These are phyloP conservation scores for Caenorhabditis sp. DNA, from an alignment of 2,888 invertebrate genomes.

Conservation along the genomic window DNA sequence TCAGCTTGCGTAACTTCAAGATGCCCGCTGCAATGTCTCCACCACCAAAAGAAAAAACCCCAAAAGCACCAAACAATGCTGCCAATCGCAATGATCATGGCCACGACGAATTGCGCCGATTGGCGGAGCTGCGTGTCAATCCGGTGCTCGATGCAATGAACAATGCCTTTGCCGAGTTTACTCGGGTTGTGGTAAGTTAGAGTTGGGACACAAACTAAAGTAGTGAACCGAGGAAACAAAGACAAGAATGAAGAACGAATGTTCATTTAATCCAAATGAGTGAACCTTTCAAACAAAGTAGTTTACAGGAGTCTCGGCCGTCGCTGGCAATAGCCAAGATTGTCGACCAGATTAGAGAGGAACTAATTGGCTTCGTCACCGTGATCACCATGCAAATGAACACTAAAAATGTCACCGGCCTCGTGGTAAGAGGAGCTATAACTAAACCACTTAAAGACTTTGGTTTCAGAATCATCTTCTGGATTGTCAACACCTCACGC, in stretches of 20 bases:
- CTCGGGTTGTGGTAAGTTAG: conserved; percentile 40
- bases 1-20: background rate
- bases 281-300: conserved; percentile 15
- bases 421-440: conserved; percentile 23
- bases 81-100: background rate
- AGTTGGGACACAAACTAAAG: background rate
- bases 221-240: background rate
- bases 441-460: background rate
- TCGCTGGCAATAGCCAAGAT: conserved; percentile 20
- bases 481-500: conserved; percentile 8
- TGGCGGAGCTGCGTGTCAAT: conserved; percentile 26
- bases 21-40: conserved; percentile 5
- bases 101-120: background rate
- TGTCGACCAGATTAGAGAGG: conserved; percentile 31
- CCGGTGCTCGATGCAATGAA: conserved; percentile 39
- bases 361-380: conserved; percentile 23
- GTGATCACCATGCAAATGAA: conserved; percentile 48
- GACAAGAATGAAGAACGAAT: background rate
- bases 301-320: conserved; percentile 36
- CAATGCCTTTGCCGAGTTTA: conserved; percentile 35
- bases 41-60: background rate
- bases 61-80: background rate
- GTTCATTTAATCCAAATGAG: conserved; percentile 9
- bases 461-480: conserved; percentile 36
- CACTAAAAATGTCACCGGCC: conserved; percentile 34